Evolutionary conservation across 2,797 vertebrate genomes (phyloP), one percentile per base, ranked within the genome.

Genomic region (Esox masquinongy): DNA sequence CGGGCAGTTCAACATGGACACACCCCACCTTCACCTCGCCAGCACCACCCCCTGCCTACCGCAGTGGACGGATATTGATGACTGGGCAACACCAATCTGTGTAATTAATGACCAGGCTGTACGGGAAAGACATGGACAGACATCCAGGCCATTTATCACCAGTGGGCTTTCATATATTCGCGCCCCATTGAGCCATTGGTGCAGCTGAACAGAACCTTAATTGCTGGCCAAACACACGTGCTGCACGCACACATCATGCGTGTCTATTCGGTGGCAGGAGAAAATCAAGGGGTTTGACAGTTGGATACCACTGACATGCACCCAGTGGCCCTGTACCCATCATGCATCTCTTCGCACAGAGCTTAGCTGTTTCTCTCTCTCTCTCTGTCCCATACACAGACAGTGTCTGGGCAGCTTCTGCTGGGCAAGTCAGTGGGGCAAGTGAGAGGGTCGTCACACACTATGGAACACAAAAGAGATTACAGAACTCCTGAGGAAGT

Each of bases 61-160:
- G 75, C 83, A 83, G 76, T 84, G 85, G 89, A 88, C 83, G 77
- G 83, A 84, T 91, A 93, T 91, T 92, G 92, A 94, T 93, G 92
- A 93, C 87, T 72, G 87, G 74, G 87, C 89, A 90, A 90, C 90
- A 90, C 85, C 90, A 90, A 90, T 91, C 83, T 89, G 88, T 90
- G 90, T 93, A 94, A 93, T 94, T 92, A 94, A 94, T 93, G 91
- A 79, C 81, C 83, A 85, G 88, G 90, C 93, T 92, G 88, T 91
- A 89, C 87, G 84, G 88, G 84, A 88, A 86, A 89, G 90, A 93
- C 91, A 73, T 87, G 90, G 90, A 93, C 91, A 73, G 87, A 53
- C 75, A 87, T 88, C 85, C 74, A 85, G 87, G 89, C 88, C 87
- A 93, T 94, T 93, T 88, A 93, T 94, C 92, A 95, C 89, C 85